These are phyloP conservation scores for Ciona savignyi DNA, from an alignment of 23 tunicate genomes.

Conservation along the genomic window DNA sequence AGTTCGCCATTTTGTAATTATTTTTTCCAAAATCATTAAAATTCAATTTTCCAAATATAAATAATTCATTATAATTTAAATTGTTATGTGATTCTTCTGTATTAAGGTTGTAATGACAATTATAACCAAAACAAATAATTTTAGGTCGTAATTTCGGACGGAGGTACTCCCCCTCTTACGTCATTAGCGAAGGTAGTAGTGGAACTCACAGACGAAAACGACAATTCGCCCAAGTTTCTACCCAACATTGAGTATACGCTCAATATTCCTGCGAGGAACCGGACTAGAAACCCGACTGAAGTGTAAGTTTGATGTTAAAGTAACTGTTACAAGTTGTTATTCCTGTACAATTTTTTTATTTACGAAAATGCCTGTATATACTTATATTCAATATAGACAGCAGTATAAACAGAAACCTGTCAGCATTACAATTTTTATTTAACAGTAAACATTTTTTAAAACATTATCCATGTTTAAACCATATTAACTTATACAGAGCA, in stretches of 20 bases:
- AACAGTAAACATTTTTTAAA: neutral
- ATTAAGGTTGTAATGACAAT: no score
- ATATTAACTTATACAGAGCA: neutral
- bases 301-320: constrained; percentile 20
- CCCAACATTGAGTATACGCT: neutral
- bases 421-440: no score
- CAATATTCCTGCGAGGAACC: constrained; percentile 16
- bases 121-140: no score
- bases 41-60: no score
- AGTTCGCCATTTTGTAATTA: no score
- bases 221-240: constrained; percentile 45
- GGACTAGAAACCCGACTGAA: neutral
- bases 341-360: no score
- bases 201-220: constrained; percentile 40
- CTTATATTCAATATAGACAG: no score
- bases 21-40: no score
- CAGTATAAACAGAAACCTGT: no score
- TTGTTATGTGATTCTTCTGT: no score
- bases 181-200: constrained; percentile 31
- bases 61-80: no score
- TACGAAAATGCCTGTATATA: no score
- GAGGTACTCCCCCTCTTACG: constrained; percentile 22
- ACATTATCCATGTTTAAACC: neutral
- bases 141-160: constrained; percentile 41
- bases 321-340: neutral